Evolutionary conservation across 1,140 invertebrate species (phyloP).

Genomic region (Tetramorium parvispinum): DNA sequence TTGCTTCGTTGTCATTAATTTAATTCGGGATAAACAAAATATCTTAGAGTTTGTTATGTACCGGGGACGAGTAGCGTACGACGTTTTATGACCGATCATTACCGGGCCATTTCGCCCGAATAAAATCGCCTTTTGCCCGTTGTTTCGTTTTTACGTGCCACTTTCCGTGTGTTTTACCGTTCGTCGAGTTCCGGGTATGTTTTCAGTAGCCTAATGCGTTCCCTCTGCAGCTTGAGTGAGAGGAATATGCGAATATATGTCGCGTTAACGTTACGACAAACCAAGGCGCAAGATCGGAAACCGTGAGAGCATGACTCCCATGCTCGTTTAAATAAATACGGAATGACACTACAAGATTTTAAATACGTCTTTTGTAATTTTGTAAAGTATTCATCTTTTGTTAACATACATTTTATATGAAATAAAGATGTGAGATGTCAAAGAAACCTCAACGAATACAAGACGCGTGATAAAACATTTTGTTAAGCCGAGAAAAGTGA

Average conservation of each 20-base stretch:
- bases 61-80: not conserved
- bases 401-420: not conserved
- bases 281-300: not conserved
- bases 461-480: not conserved
- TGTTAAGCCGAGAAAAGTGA: too few species aligned
- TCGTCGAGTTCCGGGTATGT: constrained; percentile 26
- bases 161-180: constrained; percentile 48
- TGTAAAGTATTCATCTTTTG: not conserved
- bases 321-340: not conserved
- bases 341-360: not conserved
- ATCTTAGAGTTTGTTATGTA: constrained; percentile 11
- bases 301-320: not conserved
- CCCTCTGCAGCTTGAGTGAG: not conserved
- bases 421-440: not conserved
- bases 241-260: not conserved
- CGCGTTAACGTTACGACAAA: constrained; percentile 56
- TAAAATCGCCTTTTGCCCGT: constrained; percentile 43
- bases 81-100: constrained; percentile 69
- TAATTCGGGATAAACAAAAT: constrained; percentile 64
- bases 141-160: constrained; percentile 45
- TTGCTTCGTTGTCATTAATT: constrained; percentile 54
- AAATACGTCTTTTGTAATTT: not conserved
- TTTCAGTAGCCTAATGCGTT: not conserved
- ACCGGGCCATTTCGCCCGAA: constrained; percentile 40
- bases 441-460: not conserved